Evolutionary conservation across 2,797 vertebrate genomes (phyloP).

Genomic region (Gobionotothen gibberifrons): DNA sequence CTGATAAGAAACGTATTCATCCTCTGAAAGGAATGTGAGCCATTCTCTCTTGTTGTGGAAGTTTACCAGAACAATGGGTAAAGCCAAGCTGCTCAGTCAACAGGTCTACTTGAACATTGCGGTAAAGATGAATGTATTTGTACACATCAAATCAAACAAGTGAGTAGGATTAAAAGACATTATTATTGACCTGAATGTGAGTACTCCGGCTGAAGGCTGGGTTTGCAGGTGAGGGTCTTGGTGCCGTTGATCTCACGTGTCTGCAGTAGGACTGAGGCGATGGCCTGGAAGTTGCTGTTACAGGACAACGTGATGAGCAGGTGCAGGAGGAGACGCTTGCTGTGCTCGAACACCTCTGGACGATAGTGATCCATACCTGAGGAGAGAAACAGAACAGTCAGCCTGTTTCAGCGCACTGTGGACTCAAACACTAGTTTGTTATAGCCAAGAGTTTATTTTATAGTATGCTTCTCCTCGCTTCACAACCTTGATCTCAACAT

Average conservation of each 20-base stretch:
- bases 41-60: slow-evolving; percentile 46
- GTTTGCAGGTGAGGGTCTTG: slow-evolving; percentile 93
- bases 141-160: neutral
- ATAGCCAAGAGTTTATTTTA: neutral
- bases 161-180: neutral
- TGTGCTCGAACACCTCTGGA: slow-evolving; percentile 97
- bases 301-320: slow-evolving; percentile 94
- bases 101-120: neutral
- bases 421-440: neutral
- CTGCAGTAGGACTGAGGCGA: slow-evolving; percentile 93
- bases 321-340: slow-evolving; percentile 94
- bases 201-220: slow-evolving; percentile 88
- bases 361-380: slow-evolving; percentile 97
- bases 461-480: neutral
- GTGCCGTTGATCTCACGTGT: slow-evolving; percentile 90
- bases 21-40: slow-evolving; percentile 63
- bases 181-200: slow-evolving; percentile 87
- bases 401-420: neutral
- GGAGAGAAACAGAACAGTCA: slow-evolving; percentile 32
- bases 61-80: slow-evolving; percentile 39
- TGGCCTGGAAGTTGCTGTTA: slow-evolving; percentile 92
- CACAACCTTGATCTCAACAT: neutral
- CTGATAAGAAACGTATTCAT: slow-evolving; percentile 78
- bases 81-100: slow-evolving; percentile 34
- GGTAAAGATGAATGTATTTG: neutral